phyloP scores from a whole-genome alignment of 2,797 vertebrate species.

The Coilia nasus region DNA sequence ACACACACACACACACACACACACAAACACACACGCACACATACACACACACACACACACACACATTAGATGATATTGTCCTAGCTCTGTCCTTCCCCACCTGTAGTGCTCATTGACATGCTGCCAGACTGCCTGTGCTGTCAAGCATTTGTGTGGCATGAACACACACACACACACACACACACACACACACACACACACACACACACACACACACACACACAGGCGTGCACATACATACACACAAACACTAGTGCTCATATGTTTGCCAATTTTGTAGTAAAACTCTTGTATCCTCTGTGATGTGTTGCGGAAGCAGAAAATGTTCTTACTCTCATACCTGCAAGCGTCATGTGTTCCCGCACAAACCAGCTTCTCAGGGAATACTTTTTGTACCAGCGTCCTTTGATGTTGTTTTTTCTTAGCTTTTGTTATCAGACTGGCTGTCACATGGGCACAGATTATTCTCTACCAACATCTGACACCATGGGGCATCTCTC shows the following conservation, averaged over 20 bases:
- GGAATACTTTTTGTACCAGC: neutral
- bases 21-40: too few relatives aligned
- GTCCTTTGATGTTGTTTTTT: neutral
- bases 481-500: neutral
- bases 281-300: neutral
- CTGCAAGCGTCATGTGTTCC: neutral
- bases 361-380: neutral
- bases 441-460: neutral
- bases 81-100: constrained; percentile 7
- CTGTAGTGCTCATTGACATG: constrained; percentile 17
- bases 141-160: neutral
- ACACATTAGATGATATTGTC: neutral
- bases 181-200: neutral
- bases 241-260: neutral
- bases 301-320: neutral
- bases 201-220: neutral
- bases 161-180: neutral
- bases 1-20: too few relatives aligned
- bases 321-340: neutral
- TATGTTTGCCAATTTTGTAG: neutral
- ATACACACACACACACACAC: too few relatives aligned
- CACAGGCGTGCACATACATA: neutral
- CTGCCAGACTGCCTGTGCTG: neutral
- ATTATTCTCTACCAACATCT: neutral
- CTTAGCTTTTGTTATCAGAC: neutral